A percentile compares a stretch with the other conserved stretches of the same genome.
phyloP scores from a whole-genome alignment of 2,888 invertebrate genomes.

The Nudaria mundana region DNA sequence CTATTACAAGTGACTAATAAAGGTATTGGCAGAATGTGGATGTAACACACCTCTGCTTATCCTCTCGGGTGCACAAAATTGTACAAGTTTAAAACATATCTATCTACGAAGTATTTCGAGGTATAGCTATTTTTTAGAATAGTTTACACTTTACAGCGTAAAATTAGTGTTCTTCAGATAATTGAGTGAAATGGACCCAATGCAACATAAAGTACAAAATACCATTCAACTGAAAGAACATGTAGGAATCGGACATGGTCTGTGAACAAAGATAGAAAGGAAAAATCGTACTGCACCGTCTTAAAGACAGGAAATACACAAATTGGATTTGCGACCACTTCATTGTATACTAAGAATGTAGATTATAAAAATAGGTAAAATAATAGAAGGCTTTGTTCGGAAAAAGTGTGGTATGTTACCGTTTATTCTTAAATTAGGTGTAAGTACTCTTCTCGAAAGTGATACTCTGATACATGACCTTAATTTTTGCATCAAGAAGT shows the following conservation, averaged over 20 bases:
- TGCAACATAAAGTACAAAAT: constrained; percentile 12
- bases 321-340: constrained; percentile 51
- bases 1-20: no score
- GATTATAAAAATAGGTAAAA: constrained; percentile 42
- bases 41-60: no score
- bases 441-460: no score
- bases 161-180: no score
- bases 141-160: no score
- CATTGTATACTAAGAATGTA: constrained; percentile 41
- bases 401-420: constrained; percentile 34
- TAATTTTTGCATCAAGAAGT: no score
- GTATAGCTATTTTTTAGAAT: no score
- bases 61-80: no score
- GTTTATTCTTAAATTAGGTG: constrained; percentile 11
- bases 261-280: constrained; percentile 21
- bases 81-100: no score
- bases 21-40: no score
- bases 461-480: no score
- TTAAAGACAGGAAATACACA: constrained; percentile 41
- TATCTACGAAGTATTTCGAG: no score
- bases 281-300: constrained; percentile 27
- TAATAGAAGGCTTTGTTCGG: constrained; percentile 37
- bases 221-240: constrained; percentile 11
- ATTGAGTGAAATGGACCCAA: not conserved
- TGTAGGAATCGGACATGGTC: constrained; percentile 14